Percentiles rank a stretch among this genome's conserved stretches.
These are phyloP conservation scores for Heliconius hermathena DNA, from an alignment of 1,140 invertebrate species.

Conservation along the genomic window DNA sequence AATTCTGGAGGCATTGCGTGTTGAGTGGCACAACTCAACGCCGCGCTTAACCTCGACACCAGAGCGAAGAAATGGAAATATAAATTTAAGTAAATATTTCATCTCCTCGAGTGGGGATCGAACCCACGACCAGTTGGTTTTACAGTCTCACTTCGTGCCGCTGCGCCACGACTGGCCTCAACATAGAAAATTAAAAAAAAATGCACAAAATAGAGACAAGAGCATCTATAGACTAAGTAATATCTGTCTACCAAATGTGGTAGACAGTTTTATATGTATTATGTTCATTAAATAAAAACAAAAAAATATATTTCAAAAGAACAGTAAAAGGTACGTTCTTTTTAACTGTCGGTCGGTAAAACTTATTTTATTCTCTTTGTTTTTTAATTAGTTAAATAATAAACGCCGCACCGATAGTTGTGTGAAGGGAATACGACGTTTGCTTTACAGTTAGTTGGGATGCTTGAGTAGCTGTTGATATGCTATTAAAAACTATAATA, in stretches of 20 bases:
- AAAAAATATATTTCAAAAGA: slow-evolving; percentile 3
- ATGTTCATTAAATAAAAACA: slow-evolving; percentile 13
- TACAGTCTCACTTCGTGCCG: no score
- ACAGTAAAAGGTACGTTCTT: slow-evolving; percentile 12
- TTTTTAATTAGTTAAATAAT: slow-evolving; percentile 33
- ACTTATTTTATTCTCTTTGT: slow-evolving; percentile 18
- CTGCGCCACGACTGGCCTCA: no score
- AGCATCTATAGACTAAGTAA: not conserved
- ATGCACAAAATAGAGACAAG: not conserved
- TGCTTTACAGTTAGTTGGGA: slow-evolving; percentile 22
- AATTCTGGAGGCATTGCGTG: no score
- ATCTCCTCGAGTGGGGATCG: no score
- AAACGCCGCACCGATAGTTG: slow-evolving; percentile 16
- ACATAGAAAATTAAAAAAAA: no score
- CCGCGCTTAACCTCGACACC: no score
- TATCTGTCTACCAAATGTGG: not conserved
- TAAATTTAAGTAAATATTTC: no score
- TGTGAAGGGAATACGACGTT: slow-evolving; percentile 8
- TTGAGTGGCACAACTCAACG: no score
- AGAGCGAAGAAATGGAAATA: no score
- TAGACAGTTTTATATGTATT: no score
- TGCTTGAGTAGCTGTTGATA: not conserved
- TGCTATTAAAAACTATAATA: not conserved
- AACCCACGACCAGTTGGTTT: no score
- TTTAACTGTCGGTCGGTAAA: slow-evolving; percentile 22